Evolutionary conservation across 2,113 vertebrate species (phyloP).

Genomic region (Syngnathoides biaculeatus): DNA sequence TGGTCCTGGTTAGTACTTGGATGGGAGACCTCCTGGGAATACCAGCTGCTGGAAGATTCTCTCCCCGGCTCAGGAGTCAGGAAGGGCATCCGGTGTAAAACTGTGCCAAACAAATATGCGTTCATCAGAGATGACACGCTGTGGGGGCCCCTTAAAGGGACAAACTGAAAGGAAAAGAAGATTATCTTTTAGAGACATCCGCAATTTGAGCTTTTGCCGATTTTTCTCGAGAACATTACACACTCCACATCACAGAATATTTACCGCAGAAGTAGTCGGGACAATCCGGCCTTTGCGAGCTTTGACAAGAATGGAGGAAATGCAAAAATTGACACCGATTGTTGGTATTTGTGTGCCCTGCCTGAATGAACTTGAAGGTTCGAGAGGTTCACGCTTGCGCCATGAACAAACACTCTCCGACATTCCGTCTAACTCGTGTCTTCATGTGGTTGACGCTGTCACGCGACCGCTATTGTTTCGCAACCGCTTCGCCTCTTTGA

Average conservation of each 20-base stretch:
- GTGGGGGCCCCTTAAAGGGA: too few species aligned
- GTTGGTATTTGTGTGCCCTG: neutral
- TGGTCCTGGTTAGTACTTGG: too few species aligned
- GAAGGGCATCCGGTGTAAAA: too few species aligned
- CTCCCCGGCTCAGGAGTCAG: too few species aligned
- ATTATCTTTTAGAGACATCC: neutral
- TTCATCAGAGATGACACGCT: too few species aligned
- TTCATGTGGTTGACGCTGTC: conserved; percentile 16
- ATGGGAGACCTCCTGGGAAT: too few species aligned
- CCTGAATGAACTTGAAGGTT: neutral
- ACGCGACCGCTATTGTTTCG: conserved; percentile 31
- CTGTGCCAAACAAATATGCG: too few species aligned
- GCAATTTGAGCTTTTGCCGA: neutral
- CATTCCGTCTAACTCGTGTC: neutral
- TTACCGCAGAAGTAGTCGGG: too few species aligned
- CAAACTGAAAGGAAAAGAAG: too few species aligned
- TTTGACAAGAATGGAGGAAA: neutral
- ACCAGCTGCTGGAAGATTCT: too few species aligned
- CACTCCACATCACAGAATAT: too few species aligned
- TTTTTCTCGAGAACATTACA: too few species aligned
- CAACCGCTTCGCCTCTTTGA: conserved; percentile 29
- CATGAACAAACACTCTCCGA: conserved; percentile 1
- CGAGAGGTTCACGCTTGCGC: neutral
- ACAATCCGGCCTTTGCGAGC: neutral
- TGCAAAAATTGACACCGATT: neutral